phyloP scores from a whole-genome alignment of 2,888 invertebrate species.

The Luperina nickerlii region DNA sequence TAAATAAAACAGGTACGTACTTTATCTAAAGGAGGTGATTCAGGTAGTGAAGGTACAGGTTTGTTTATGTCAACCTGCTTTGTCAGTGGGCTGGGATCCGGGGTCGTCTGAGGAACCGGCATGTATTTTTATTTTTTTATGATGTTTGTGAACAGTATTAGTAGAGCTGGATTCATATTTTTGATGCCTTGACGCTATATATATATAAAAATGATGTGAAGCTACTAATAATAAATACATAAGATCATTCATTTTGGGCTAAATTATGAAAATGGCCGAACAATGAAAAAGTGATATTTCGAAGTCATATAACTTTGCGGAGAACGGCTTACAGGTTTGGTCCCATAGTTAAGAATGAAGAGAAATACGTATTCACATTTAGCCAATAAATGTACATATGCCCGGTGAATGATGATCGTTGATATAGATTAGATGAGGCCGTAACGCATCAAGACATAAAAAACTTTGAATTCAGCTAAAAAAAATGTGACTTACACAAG shows the following conservation, averaged over 20 bases:
- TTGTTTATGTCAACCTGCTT: conserved; percentile 16
- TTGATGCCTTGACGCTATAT: not conserved
- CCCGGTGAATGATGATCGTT: not conserved
- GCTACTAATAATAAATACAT: too few relatives aligned
- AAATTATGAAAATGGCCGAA: not conserved
- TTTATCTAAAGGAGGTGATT: conserved; percentile 41
- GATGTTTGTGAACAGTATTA: not conserved
- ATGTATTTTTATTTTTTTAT: not conserved
- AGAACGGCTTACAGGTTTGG: too few relatives aligned
- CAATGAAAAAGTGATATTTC: too few relatives aligned
- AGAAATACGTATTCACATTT: not conserved
- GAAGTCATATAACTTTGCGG: too few relatives aligned
- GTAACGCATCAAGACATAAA: not conserved
- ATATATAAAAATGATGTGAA: not conserved
- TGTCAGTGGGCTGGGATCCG: conserved; percentile 8
- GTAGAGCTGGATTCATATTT: not conserved
- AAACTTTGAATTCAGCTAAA: not conserved
- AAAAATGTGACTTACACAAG: not conserved
- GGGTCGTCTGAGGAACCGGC: conserved; percentile 15
- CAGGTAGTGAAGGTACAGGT: conserved; percentile 9
- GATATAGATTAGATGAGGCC: not conserved
- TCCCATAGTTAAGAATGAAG: too few relatives aligned
- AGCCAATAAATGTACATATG: not conserved
- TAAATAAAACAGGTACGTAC: conserved; percentile 34
- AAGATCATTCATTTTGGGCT: not conserved